Conservation (phyloP, 2,888 invertebrate species). For the Coleophora flavipennella region DNA sequence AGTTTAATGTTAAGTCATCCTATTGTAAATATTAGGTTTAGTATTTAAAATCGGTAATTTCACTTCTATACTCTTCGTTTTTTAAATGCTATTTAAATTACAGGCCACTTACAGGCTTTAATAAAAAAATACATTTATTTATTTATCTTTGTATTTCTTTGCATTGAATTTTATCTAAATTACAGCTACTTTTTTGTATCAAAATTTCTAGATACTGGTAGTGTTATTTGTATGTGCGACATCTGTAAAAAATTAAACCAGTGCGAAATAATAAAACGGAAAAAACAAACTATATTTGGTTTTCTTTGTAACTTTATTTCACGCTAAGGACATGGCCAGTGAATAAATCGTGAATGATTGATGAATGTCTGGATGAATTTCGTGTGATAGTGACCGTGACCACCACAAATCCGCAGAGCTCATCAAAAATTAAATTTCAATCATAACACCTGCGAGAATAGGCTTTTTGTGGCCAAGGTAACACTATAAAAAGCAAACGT, state of each 20-base stretch:
- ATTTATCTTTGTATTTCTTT: too few relatives aligned
- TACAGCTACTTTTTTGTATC: too few relatives aligned
- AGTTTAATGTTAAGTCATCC: constrained; percentile 42
- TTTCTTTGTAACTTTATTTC: constrained; percentile 5
- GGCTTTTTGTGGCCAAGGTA: constrained; percentile 42
- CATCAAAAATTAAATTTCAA: constrained; percentile 64
- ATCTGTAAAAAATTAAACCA: constrained; percentile 33
- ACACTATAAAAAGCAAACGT: constrained; percentile 35
- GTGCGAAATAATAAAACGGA: constrained; percentile 54
- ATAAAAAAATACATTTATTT: too few relatives aligned
- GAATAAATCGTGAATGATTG: background rate
- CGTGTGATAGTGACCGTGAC: constrained; percentile 36
- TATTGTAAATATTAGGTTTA: constrained; percentile 65
- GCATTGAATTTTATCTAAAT: too few relatives aligned
- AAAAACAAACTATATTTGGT: constrained; percentile 27
- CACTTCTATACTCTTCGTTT: constrained; percentile 32
- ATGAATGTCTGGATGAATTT: too few relatives aligned
- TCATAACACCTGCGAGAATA: constrained; percentile 59
- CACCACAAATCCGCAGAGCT: constrained; percentile 22
- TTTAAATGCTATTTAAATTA: too few relatives aligned
- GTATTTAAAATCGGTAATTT: constrained; percentile 65
- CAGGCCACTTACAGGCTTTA: too few relatives aligned
- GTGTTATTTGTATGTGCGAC: constrained; percentile 26
- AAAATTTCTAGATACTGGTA: too few relatives aligned
- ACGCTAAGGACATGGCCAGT: background rate